Base-by-base conservation (phyloP, 2,113 vertebrate species). In the Malurus alboscapulatus region DNA sequence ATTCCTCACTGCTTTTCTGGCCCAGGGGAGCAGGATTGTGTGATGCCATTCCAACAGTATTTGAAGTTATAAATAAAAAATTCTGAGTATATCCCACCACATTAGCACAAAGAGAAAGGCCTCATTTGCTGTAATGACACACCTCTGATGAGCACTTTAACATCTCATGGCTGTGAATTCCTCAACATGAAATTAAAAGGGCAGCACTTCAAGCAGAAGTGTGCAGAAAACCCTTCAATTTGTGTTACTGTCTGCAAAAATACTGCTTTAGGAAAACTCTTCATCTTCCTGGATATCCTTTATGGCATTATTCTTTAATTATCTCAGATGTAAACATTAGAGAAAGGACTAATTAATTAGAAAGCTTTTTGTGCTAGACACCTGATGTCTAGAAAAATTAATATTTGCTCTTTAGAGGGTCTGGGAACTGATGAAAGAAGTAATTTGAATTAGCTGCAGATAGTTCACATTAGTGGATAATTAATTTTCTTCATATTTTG, bases 401-500 rank as follows among this genome's bases (percentile, higher is more conserved):
- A 21, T 68, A 78, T 91, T 82, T 83, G 58, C 61, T 89, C 51
- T 93, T 88, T 61, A 82, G 57, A 75, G 14, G 30, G 48, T 77
- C 65, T 92, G 17, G 57, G 48, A 91, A 80, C 17, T 48, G 73
- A 92, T 91, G 71, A 95, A 95, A 71, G n/a, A 83, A 36, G 11
- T 66, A 80, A 94, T 95, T 54, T 88, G 59, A 93, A 88, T 94
- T 88, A 95, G 71, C 44, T 88, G 66, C n/a, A 80, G 66, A 92
- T 62, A 94, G 45, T 71, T 94, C 58, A 67, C 22, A 73, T 88
- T 69, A 93, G 69, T 19, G 29, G 66, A 65, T 92, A 95, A 95
- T 93, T 93, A 91, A 84, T 88, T 94, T 91, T 85, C 80, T 65
- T 90, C 76, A 42, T 83, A 80, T 68, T 90, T 91, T 94, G 92